Evolutionary conservation across 2,113 vertebrate species (phyloP).

Genomic region (Oenanthe melanoleuca): DNA sequence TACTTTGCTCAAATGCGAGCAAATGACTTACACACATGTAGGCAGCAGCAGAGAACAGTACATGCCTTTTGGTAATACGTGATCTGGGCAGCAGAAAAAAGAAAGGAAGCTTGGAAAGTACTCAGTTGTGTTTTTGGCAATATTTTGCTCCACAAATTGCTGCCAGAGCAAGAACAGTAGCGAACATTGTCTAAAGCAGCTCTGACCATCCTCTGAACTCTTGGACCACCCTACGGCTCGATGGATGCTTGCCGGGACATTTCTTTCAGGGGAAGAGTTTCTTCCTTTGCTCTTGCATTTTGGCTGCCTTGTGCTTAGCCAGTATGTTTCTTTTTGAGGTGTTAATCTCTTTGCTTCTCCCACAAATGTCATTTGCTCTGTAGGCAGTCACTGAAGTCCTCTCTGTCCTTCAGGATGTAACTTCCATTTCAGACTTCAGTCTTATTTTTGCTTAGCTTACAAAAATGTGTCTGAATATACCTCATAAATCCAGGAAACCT

Average conservation of each 20-base stretch:
- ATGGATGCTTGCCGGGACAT: slow-evolving; percentile 43
- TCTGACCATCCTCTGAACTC: slow-evolving; percentile 61
- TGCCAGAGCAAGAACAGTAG: slow-evolving; percentile 65
- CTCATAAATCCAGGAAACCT: slow-evolving; percentile 35
- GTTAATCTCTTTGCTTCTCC: slow-evolving; percentile 53
- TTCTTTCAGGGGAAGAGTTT: slow-evolving; percentile 40
- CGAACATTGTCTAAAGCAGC: slow-evolving; percentile 32
- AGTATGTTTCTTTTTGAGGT: slow-evolving; percentile 14
- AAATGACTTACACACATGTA: slow-evolving; percentile 67
- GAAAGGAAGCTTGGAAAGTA: slow-evolving; percentile 33
- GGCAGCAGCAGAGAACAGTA: slow-evolving; percentile 11
- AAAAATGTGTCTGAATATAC: slow-evolving; percentile 9
- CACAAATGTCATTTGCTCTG: slow-evolving; percentile 41
- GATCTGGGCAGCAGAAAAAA: slow-evolving; percentile 37
- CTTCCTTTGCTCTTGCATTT: slow-evolving; percentile 13
- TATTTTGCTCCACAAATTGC: slow-evolving; percentile 3
- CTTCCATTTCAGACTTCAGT: slow-evolving; percentile 39
- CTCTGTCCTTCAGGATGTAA: slow-evolving; percentile 34
- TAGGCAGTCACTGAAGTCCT: slow-evolving; percentile 33
- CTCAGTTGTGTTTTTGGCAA: slow-evolving; percentile 51
- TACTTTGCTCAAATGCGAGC: slow-evolving; percentile 64
- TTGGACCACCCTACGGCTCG: slow-evolving; percentile 46
- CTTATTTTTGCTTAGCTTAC: slow-evolving; percentile 48
- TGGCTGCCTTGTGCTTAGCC: slow-evolving; percentile 31
- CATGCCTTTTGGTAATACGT: slow-evolving; percentile 48